Conservation (phyloP, 2,888 invertebrate genomes). For the Tenthredo notha region DNA sequence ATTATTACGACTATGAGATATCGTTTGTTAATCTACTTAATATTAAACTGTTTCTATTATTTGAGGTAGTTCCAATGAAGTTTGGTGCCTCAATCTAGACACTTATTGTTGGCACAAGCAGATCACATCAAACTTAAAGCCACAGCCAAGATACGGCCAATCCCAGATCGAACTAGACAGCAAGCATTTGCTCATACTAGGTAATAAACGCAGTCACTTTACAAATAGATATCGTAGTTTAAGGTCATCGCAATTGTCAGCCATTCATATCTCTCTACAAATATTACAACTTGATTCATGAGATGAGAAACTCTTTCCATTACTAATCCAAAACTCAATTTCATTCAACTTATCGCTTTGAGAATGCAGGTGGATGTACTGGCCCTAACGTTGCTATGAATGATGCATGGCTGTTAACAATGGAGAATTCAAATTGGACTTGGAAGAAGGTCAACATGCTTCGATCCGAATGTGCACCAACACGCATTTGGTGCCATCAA, state of each 20-base stretch:
- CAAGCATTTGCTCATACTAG: conserved; percentile 89
- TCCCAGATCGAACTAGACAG: conserved; percentile 92
- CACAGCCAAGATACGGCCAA: conserved; percentile 94
- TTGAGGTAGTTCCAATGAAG: conserved; percentile 85
- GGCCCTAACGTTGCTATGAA: conserved; percentile 92
- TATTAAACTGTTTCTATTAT: conserved; percentile 54
- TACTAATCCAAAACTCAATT: neutral
- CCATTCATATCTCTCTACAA: neutral
- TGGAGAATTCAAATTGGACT: conserved; percentile 86
- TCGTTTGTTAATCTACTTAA: conserved; percentile 17
- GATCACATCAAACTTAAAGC: conserved; percentile 84
- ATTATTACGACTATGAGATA: neutral
- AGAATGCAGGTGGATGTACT: conserved; percentile 86
- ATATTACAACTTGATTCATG: neutral
- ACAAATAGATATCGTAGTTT: neutral
- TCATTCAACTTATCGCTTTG: conserved; percentile 37
- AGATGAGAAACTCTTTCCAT: neutral
- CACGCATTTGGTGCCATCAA: conserved; percentile 96
- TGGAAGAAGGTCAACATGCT: conserved; percentile 88
- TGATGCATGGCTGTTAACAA: conserved; percentile 94
- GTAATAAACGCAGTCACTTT: conserved; percentile 63
- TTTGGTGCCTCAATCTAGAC: conserved; percentile 93
- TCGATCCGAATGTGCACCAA: conserved; percentile 89
- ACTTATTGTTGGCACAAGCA: conserved; percentile 90
- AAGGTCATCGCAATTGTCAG: neutral